Evolutionary conservation across 2,113 vertebrate species (phyloP).

Genomic region (Phoxinus phoxinus): DNA sequence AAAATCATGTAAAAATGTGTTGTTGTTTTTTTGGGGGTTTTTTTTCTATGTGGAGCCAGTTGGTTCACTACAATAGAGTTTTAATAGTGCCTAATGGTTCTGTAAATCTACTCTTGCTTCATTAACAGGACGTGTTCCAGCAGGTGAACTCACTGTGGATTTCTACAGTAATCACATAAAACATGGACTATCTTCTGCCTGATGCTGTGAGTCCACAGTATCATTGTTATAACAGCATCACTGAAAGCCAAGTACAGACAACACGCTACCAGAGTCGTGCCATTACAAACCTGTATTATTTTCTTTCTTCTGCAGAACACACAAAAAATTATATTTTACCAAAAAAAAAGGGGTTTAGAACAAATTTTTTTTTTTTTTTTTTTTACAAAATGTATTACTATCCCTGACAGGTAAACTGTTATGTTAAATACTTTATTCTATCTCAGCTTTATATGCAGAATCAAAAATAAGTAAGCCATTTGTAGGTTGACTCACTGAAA

Average conservation of each 20-base stretch:
- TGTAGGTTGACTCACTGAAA: neutral
- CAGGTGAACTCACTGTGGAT: neutral
- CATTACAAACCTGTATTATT: neutral
- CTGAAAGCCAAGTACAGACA: neutral
- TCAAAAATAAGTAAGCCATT: neutral
- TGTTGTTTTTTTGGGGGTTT: neutral
- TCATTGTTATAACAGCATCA: constrained; percentile 8
- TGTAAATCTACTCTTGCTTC: neutral
- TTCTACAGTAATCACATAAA: constrained; percentile 1
- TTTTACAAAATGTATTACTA: no score
- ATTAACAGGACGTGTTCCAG: neutral
- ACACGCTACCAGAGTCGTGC: no score
- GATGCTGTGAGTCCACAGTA: neutral
- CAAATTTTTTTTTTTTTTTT: neutral
- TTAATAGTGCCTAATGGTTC: neutral
- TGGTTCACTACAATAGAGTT: neutral
- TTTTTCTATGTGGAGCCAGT: neutral
- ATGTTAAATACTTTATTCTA: neutral
- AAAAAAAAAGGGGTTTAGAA: neutral
- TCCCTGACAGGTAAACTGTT: neutral
- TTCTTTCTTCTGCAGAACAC: neutral
- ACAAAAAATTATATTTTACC: no score
- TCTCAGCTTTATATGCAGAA: neutral
- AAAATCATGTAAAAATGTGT: no score
- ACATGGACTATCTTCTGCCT: neutral